A percentile compares a stretch with the other conserved stretches of the same genome.
Evolutionary conservation across 2,888 invertebrate species (phyloP).

Genomic region (Monochamus alternatus): DNA sequence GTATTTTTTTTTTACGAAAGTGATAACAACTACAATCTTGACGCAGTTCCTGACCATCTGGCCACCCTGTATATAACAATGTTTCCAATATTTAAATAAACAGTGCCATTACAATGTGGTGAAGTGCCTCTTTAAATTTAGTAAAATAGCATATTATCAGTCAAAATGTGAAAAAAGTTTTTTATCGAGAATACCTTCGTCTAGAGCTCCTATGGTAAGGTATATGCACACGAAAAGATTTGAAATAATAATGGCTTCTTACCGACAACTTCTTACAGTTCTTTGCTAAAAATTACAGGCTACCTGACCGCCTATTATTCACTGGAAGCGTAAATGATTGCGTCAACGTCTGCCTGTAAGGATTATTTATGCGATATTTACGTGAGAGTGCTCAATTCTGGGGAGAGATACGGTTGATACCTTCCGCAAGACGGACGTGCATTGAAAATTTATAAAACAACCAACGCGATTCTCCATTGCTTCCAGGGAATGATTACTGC

Average conservation of each 20-base stretch:
- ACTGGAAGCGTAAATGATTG: neutral
- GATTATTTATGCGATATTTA: constrained; percentile 19
- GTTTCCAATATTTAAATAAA: too few relatives aligned
- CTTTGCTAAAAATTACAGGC: constrained; percentile 1
- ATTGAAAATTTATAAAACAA: neutral
- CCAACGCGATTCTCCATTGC: neutral
- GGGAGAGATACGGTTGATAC: neutral
- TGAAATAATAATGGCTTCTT: neutral
- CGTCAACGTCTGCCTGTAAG: neutral
- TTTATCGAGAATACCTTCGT: constrained; percentile 1
- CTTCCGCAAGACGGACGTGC: neutral
- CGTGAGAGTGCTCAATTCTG: neutral
- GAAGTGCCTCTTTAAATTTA: too few relatives aligned
- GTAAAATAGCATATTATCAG: too few relatives aligned
- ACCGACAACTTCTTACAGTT: neutral
- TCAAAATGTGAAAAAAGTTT: too few relatives aligned
- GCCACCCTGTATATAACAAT: too few relatives aligned
- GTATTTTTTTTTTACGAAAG: too few relatives aligned
- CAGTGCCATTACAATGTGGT: too few relatives aligned
- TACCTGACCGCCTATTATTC: constrained; percentile 14
- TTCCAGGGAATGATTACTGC: neutral
- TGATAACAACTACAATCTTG: too few relatives aligned
- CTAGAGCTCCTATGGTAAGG: constrained; percentile 5
- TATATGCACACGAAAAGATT: constrained; percentile 1
- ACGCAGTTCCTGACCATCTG: too few relatives aligned